Conservation (phyloP, 2,113 vertebrate genomes). For the Pipra filicauda region DNA sequence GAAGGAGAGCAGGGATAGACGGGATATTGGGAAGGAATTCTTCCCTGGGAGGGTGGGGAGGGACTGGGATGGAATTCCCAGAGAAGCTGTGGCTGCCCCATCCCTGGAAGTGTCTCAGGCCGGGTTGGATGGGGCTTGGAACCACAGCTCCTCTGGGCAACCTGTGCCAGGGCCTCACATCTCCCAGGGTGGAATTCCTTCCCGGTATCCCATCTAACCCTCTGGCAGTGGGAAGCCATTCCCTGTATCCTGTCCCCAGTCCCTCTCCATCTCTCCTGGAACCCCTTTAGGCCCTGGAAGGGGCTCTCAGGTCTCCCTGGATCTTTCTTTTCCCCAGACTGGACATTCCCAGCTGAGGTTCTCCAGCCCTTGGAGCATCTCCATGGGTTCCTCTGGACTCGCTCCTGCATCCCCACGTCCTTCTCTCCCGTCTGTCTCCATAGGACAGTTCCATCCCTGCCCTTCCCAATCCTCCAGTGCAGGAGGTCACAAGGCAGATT, state of each 20-base stretch:
- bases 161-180: background rate
- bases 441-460: background rate
- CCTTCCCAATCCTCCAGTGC: background rate
- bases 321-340: background rate
- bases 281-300: background rate
- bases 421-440: too few relatives aligned
- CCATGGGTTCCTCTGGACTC: too few relatives aligned
- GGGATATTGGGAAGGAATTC: background rate
- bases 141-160: rapidly evolving
- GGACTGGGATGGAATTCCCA: background rate
- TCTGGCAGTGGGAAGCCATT: background rate
- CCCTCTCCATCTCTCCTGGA: background rate
- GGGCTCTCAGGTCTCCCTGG: background rate
- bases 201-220: background rate
- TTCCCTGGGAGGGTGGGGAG: background rate
- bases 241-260: background rate
- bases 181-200: background rate
- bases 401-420: too few relatives aligned
- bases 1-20: background rate
- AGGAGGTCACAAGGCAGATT: background rate
- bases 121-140: background rate
- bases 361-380: too few relatives aligned
- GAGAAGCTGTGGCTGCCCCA: background rate
- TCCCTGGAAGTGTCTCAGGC: background rate
- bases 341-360: rapidly evolving